phyloP scores from a whole-genome alignment of 2,888 invertebrate genomes.

The Synanthedon andrenaeformis region DNA sequence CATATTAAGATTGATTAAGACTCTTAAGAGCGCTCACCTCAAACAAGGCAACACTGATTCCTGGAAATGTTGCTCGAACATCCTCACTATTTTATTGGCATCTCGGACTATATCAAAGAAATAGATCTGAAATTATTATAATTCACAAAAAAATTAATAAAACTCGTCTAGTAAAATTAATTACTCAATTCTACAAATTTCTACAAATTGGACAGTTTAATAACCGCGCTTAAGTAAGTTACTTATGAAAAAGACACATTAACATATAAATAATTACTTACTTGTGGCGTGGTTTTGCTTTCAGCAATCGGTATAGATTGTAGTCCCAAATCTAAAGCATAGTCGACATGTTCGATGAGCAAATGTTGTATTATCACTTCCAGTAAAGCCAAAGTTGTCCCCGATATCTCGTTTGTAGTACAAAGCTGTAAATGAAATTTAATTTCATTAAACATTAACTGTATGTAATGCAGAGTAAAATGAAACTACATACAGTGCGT shows the following conservation, averaged over 20 bases:
- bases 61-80: constrained; percentile 92
- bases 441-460: neutral
- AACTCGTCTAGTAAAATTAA: neutral
- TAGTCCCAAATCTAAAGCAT: constrained; percentile 93
- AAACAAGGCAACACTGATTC: constrained; percentile 91
- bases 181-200: neutral
- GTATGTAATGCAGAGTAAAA: neutral
- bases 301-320: constrained; percentile 92
- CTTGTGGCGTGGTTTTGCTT: constrained; percentile 83
- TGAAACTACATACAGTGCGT: no score
- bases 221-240: no score
- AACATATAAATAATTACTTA: constrained; percentile 9
- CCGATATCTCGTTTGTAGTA: constrained; percentile 78
- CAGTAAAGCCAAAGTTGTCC: constrained; percentile 83
- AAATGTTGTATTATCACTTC: constrained; percentile 88
- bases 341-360: constrained; percentile 93
- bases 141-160: neutral
- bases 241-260: no score
- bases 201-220: no score
- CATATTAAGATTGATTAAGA: no score
- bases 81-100: constrained; percentile 91
- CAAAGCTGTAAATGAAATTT: constrained; percentile 69
- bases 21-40: constrained; percentile 68
- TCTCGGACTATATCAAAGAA: constrained; percentile 95
- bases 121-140: constrained; percentile 75